Base-by-base conservation (phyloP, 2,888 invertebrate species). In the Octodonta nipae region DNA sequence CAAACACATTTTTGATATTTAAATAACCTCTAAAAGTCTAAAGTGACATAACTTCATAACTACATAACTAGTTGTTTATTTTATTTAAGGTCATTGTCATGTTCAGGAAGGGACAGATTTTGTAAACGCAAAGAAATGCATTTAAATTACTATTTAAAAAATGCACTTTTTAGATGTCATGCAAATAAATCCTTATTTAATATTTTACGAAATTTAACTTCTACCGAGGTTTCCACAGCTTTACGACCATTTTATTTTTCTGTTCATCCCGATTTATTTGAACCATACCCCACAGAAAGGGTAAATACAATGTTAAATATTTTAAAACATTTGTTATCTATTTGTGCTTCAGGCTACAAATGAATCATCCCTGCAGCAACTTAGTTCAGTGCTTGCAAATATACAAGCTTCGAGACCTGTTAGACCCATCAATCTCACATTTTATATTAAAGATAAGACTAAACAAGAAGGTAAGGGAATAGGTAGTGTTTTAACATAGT, bases 181-280 rank as follows among this genome's bases (percentile, higher is more conserved):
- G n/a, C n/a, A n/a, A n/a, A 27, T 14, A 27, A 27, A 27, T 6
- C 10, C 5, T 13, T 27, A 11, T 13, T 13, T 13, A 7, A 13
- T 4, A 6, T 17, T 17, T 14, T 37, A 26, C 55, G 89, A 86
- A 88, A 89, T 88, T 47, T 50, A 57, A 85, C 78, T 51, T 77
- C 78, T 37, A 79, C 81, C 15, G 88, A 92, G 67, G 75, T 91
- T 12, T 82, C 91, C 1, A 81, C 89, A 13, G 92, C 92, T 1
- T 65, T 93, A 27, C 70, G 92, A 37, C 92, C 92, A 4, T 92
- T 93, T 62, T 92, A 91, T 63, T 92, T 93, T 59, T 80, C 80
- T 36, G 92, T 93, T 3, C 93, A 93, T 68, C 93, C 93, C 7
- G 93, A 93, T 66, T 70, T 93, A 27, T 93, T 93, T 68, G 88